Evolutionary conservation across 2,797 vertebrate species (phyloP), one percentile per base, ranked within the genome.

Genomic region (Centropyge bicolor): DNA sequence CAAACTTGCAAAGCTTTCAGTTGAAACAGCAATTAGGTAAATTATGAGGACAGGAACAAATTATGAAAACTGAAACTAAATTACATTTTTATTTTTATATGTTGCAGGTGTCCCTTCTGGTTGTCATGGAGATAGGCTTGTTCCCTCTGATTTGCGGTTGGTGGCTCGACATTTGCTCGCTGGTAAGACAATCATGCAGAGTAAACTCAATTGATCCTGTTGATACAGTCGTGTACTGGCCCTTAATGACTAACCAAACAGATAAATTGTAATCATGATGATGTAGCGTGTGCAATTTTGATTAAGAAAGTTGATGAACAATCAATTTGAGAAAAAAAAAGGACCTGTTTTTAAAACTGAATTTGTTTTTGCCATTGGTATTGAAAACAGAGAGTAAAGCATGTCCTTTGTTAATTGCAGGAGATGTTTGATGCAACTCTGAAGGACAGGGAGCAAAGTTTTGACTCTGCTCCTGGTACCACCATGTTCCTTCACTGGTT

Each of bases 401-500:
- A 5, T 43, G 1, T 19, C 8, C n/a, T 20, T 80, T 72, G 55
- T 78, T 90, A 10, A 12, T 78, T 72, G 45, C 85, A 99, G 98
- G 98, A 99, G 92, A 99, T 99, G 98, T 99, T 99, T 84, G 98
- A 99, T 59, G 98, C 97, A 6, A 97, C 97, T 57, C 91, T 99
- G 63, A 99, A 98, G 84, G 97, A 99, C 69, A 86, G 98, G 86
- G 96, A 98, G 81, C 87, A 97, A 89, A 99, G 98, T 86, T 98
- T 99, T 87, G 96, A 98, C 75, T 97, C 97, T 0, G 97, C 98
- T 6, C 97, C 98, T 1, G 97, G 98, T 14, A 99, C 98, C 17
- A 99, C 98, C 46, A 98, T 99, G 97, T 99, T 99, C 87, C 95
- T 99, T 72, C 98, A 99, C 76, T 99, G 98, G 98, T 93, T 99